Evolutionary conservation across 2,113 vertebrate species (phyloP), one percentile per base, ranked within the genome.

Genomic region (Chauna torquata): DNA sequence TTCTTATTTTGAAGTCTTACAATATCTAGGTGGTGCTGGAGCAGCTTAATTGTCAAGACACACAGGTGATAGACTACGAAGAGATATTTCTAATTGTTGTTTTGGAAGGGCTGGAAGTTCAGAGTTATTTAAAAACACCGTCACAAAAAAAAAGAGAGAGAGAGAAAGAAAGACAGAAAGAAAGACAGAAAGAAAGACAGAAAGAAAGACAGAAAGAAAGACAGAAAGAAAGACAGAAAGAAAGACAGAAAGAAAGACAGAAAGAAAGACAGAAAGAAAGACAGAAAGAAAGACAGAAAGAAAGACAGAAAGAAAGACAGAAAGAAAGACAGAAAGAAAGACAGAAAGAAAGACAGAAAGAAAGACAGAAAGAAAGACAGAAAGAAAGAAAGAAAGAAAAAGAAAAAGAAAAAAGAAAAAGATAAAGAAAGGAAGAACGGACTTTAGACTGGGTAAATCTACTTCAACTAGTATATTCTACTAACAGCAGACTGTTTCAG

Each of bases 41-140:
- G 24, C 15, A 66, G 5, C 11, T 86, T 76, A 66, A 50, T 72
- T 20, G 47, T 66, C 49, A 94, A 94, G 72, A 57, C 42, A 49
- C 7, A 44, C 0, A 0, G n/a, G 23, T 69, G 28, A 25, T 71
- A 70, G 25, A 30, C 16, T 38, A 3, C 38, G 32, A 65, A 76
- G 11, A 57, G 19, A 34, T 15, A 74, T 68, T 91, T 36, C 16
- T 88, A 86, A 82, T n/a, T 23, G 19, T 55, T 83, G 30, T 76
- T 90, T 83, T n/a, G 64, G 17, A 87, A 89, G 3, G 34, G 4
- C 12, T 96, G 40, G 34, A 92, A 76, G 66, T 70, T 76, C 23
- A 9, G 6, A 52, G 8, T 40, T 69, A 30, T n/a, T 38, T 2
- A 17, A 75, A 83, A 87, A 34, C 4, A 52, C 6, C 64, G 69